Percentiles rank a stretch among this genome's conserved stretches.
phyloP scores from a whole-genome alignment of 2,113 vertebrate species.

The Pristiophorus japonicus region DNA sequence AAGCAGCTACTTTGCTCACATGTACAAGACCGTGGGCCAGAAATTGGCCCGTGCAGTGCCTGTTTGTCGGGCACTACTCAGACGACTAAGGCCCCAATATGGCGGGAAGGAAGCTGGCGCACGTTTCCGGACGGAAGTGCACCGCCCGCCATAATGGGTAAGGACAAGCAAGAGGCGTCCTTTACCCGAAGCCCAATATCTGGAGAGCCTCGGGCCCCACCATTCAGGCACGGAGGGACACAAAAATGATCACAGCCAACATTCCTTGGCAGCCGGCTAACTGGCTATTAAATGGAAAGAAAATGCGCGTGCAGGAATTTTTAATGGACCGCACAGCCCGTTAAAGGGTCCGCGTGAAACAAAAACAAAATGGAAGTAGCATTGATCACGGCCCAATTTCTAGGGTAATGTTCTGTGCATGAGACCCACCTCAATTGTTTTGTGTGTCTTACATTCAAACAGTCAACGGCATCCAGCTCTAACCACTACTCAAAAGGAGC shows the following conservation, averaged over 20 bases:
- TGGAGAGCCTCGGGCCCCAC: background rate
- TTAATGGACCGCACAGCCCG: no score
- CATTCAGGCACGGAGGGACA: background rate
- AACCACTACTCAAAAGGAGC: background rate
- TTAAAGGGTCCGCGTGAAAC: no score
- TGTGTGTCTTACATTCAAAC: background rate
- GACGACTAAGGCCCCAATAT: background rate
- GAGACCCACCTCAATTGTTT: background rate
- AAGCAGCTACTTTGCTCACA: background rate
- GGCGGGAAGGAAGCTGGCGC: background rate
- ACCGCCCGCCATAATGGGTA: background rate
- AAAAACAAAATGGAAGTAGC: no score
- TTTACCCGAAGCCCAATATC: background rate
- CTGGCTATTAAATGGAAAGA: no score
- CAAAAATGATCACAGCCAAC: background rate
- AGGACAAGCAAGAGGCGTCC: background rate
- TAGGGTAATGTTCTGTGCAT: background rate
- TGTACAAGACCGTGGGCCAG: background rate
- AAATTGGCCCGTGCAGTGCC: background rate
- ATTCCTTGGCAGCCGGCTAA: no score
- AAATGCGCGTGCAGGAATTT: no score
- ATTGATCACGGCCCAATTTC: background rate
- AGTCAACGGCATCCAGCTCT: background rate
- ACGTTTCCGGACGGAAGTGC: background rate
- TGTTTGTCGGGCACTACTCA: background rate